Percentiles rank a stretch among this genome's conserved stretches.
phyloP scores from a whole-genome alignment of 2,888 invertebrate species.

The Agriopis leucophaearia region DNA sequence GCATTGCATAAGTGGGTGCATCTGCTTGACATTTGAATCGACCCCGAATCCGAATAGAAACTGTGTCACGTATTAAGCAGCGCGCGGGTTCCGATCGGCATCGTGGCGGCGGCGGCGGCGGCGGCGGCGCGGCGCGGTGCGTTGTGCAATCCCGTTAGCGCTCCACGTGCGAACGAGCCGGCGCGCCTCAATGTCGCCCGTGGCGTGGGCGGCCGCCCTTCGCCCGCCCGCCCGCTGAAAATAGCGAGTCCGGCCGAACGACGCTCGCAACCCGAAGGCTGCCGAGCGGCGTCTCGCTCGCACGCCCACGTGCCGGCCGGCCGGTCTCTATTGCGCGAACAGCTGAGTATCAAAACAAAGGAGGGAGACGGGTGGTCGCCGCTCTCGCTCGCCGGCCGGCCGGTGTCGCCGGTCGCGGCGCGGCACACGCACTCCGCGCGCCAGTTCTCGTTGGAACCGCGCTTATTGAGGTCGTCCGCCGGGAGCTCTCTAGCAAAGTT shows the following conservation, averaged over 20 bases:
- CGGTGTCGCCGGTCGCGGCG: slow-evolving; percentile 74
- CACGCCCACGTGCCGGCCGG: slow-evolving; percentile 61
- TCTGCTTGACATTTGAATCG: slow-evolving; percentile 86
- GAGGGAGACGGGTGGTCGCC: slow-evolving; percentile 83
- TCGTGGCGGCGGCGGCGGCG: slow-evolving; percentile 41
- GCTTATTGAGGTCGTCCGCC: slow-evolving; percentile 77
- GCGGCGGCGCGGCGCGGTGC: slow-evolving; percentile 64
- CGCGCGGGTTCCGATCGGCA: slow-evolving; percentile 67
- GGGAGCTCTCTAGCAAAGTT: slow-evolving; percentile 78
- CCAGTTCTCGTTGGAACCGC: slow-evolving; percentile 84
- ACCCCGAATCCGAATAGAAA: slow-evolving; percentile 87
- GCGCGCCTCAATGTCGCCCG: slow-evolving; percentile 84
- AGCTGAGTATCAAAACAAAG: slow-evolving; percentile 87
- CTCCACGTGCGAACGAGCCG: slow-evolving; percentile 81
- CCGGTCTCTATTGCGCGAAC: slow-evolving; percentile 72
- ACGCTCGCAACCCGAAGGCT: slow-evolving; percentile 57
- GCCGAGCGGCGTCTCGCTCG: slow-evolving; percentile 62
- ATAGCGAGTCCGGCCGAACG: slow-evolving; percentile 71
- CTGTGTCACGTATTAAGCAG: slow-evolving; percentile 83
- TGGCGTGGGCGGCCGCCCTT: slow-evolving; percentile 78
- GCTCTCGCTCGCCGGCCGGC: slow-evolving; percentile 85
- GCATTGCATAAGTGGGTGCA: slow-evolving; percentile 84
- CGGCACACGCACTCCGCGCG: slow-evolving; percentile 67
- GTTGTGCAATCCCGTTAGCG: slow-evolving; percentile 85
- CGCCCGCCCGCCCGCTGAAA: slow-evolving; percentile 67